Base-by-base conservation (phyloP, 2,888 invertebrate genomes). In the Dicyrtoma fusca region DNA sequence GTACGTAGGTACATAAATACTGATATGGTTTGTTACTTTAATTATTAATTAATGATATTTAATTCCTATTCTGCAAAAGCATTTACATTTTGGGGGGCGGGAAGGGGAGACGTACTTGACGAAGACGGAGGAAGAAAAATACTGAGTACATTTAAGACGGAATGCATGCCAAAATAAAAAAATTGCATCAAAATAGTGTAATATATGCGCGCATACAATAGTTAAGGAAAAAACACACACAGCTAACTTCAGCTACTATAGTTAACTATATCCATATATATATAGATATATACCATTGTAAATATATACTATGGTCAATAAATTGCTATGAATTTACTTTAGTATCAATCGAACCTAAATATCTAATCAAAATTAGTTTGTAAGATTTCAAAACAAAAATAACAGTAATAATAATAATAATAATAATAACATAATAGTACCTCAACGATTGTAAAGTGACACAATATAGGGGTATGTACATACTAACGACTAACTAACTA, bases 151-250 rank as follows among this genome's bases (percentile, higher is more conserved):
- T 26, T 23, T 57, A 57, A 23, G 57, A 57, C 57, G 26, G 57
- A 57, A 57, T 57, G 57, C 57, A 57, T 57, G 57, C 57, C 57
- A 57, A 57, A 57, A 57, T 57, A 23, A 53, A 23, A 53, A 23
- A 26, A 57, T 57, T 57, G 11, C 21, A 57, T 21, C 26, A 21
- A 57, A 25, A 57, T 25, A 57, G 11, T 14, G 25, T 57, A 11
- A 25, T 3, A 13, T 17, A 17, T 11, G 19, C 14, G 3, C 17
- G 17, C 13, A 19, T 3, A 21, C 13, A 53, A 17, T 11, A 23
- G n/a, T 23, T 21, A 34, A 34, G 34, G 3, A 34, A 34, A 34
- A 34, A 34, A 34, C 34, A 34, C 3, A 3, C 8, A 5, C 34
- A 34, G 34, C 34, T 34, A 34, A 34, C 34, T 34, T 5, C 34